Evolutionary conservation across 2,113 vertebrate species (phyloP), one percentile per base, ranked within the genome.

Genomic region (Myanophis thanlyinensis): DNA sequence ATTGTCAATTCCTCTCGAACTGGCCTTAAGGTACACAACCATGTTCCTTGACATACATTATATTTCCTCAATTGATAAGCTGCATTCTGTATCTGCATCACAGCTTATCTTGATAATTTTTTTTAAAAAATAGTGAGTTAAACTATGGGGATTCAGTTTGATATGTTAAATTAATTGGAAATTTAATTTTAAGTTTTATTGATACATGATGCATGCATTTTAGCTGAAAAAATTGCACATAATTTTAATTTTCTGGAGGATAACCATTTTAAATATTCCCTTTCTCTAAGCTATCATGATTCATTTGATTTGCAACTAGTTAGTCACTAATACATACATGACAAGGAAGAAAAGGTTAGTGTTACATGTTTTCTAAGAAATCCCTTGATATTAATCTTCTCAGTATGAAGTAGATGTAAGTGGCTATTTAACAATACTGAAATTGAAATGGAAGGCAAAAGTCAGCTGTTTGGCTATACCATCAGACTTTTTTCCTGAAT

Each of bases 381-480:
- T 0, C 3, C 8, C 80, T 8, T 40, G 59, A 4, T 0, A 0
- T 8, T 5, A 0, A 49, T 92, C n/a, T 1, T 1, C 5, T 40
- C 25, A 85, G 56, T 23, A 0, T 22, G 27, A 56, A 48, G 59
- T 25, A 25, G 35, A 22, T 23, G 3, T 48, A 1, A 80, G 25
- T 22, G 22, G 89, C 23, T 0, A 0, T 13, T 67, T 2, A 1
- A 25, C 11, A 25, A 85, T 87, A 35, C 46, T 51, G 10, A 3
- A 85, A 51, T 56, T 23, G 49, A 89, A 46, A 47, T n/a, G 15
- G 49, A 48, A 0, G 3, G 2, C 46, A 20, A 0, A 25, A 80
- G 25, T 62, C 0, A 3, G 35, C n/a, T 89, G n/a, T 46, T 40
- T 40, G 51, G 48, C 15, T 73, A 73, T 40, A 40, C n/a, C 67